Conservation (phyloP, 2,797 vertebrate genomes). For the Champsocephalus esox region DNA sequence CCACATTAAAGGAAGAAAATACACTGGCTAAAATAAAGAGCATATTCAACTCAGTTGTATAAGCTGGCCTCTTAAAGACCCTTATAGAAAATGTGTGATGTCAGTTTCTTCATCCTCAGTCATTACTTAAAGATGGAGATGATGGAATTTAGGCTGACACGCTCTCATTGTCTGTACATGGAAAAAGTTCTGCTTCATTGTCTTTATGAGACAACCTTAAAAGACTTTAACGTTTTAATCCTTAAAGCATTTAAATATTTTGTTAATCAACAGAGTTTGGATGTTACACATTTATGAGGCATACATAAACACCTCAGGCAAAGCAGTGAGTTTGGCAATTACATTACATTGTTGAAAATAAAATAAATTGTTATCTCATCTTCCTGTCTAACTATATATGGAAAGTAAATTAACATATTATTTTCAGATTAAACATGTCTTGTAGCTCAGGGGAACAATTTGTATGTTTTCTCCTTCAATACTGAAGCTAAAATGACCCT, state of each 20-base stretch:
- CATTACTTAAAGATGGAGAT: background rate
- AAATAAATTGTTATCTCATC: background rate
- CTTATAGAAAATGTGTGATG: background rate
- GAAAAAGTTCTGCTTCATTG: background rate
- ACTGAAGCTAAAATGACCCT: background rate
- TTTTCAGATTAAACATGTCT: background rate
- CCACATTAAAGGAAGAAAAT: background rate
- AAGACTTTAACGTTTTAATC: background rate
- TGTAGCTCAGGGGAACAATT: background rate
- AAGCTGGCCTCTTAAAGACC: background rate
- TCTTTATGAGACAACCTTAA: background rate
- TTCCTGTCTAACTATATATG: background rate
- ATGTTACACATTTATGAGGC: background rate
- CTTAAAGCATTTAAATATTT: background rate
- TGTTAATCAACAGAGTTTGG: background rate
- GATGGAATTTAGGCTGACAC: slow-evolving; percentile 11
- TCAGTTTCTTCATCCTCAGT: background rate
- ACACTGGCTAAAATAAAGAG: slow-evolving; percentile 4
- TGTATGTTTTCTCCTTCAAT: background rate
- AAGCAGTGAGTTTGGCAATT: background rate
- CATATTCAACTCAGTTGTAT: background rate
- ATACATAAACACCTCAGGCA: background rate
- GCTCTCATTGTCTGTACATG: background rate
- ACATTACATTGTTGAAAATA: background rate
- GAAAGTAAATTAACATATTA: background rate